Base-by-base conservation (phyloP, 92 coral and sea anemone genomes). In the Blastomussa wellsi region DNA sequence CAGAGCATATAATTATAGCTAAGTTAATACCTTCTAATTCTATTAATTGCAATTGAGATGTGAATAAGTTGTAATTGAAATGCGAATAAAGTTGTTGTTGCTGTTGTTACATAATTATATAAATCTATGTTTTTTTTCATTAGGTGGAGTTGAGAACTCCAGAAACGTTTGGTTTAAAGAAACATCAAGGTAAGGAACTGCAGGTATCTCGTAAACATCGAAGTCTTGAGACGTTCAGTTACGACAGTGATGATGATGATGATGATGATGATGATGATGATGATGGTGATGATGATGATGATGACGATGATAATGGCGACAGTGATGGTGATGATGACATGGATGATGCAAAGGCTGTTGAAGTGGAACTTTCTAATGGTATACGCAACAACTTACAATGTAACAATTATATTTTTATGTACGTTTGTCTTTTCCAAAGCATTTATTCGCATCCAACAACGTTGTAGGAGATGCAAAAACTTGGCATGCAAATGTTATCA, bases 141-240 rank as follows among this genome's bases (percentile, higher is more conserved):
- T 47, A 90, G 92, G 72, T 80, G 11, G 4, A n/a, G 14, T 53
- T 87, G 76, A 66, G 90, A 39, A 80, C 16, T 29, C 72, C 86
- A 39, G 55, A 49, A 35, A 71, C 79, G 3, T 79, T 91, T 19
- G 41, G 89, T 14, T 69, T 91, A 81, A 62, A 66, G 5, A 55
- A 80, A 16, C 78, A 84, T 19, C 32, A 53, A 53, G 87, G 41
- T 78, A 62, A 83, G 44, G 74, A 74, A 1, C 62, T 15, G 22
- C 71, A 55, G 41, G 7, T 35, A 24, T n/a, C 51, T 8, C 69
- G 13, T 10, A 80, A 26, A 66, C 10, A 15, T 31, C 60, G 19
- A 26, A 7, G 64, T 13, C 29, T 16, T n/a, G 57, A 2, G 9
- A 36, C 26, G 59, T 28, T 0, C 39, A 48, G 31, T 1, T 60